These are phyloP conservation scores for Globodera rostochiensis DNA, from an alignment of 1,140 invertebrate species.

Conservation along the genomic window DNA sequence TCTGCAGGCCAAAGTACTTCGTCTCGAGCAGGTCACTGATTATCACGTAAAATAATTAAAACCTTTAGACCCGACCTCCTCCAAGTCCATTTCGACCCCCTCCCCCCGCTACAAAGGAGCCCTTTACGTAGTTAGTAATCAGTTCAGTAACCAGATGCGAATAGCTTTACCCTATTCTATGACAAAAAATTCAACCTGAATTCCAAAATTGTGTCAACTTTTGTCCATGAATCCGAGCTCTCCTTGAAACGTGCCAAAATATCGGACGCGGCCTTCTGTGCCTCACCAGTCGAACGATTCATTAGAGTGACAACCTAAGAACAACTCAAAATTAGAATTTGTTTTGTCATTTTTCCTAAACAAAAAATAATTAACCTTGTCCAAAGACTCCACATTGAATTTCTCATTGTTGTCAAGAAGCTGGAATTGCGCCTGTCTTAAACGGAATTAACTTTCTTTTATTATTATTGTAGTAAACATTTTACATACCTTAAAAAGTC, in stretches of 20 bases:
- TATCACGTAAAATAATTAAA: too few relatives aligned
- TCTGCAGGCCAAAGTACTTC: slow-evolving; percentile 99
- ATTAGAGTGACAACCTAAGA: slow-evolving; percentile 49
- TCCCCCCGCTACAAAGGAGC: too few relatives aligned
- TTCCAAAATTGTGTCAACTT: slow-evolving; percentile 95
- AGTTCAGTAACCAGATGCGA: not conserved
- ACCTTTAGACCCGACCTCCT: too few relatives aligned
- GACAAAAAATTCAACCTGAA: slow-evolving; percentile 71
- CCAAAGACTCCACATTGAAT: slow-evolving; percentile 44
- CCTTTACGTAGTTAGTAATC: not conserved
- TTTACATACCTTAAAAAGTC: slow-evolving; percentile 15
- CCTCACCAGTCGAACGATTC: slow-evolving; percentile 51
- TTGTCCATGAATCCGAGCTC: slow-evolving; percentile 46
- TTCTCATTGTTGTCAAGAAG: slow-evolving; percentile 42
- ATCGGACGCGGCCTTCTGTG: slow-evolving; percentile 46
- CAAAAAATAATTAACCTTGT: slow-evolving; percentile 29
- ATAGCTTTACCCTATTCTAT: not conserved
- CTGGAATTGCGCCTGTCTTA: slow-evolving; percentile 42
- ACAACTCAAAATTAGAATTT: not conserved
- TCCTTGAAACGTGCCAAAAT: slow-evolving; percentile 51
- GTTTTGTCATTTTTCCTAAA: slow-evolving; percentile 16
- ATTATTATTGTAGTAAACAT: not conserved
- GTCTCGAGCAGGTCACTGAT: slow-evolving; percentile 87
- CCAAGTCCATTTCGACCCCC: too few relatives aligned
- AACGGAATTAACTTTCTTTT: slow-evolving; percentile 16